These are phyloP conservation scores for Pristis pectinata DNA, from an alignment of 2,797 vertebrate genomes.

Conservation along the genomic window DNA sequence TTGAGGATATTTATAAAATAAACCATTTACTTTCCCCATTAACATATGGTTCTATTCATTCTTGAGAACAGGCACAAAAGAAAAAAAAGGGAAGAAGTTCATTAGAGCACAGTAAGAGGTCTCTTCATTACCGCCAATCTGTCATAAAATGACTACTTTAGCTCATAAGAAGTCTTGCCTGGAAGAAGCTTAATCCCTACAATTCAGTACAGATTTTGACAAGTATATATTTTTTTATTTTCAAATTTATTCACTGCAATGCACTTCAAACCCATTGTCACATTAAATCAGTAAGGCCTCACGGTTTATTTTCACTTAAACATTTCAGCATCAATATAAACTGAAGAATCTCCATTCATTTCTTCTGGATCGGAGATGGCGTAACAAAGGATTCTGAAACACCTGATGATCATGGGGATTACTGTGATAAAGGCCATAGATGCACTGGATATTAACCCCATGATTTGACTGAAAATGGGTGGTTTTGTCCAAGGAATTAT, in stretches of 20 bases:
- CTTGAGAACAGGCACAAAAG: background rate
- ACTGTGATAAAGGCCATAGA: background rate
- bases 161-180: background rate
- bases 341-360: background rate
- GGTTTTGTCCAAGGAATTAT: background rate
- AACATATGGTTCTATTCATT: background rate
- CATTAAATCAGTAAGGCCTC: background rate
- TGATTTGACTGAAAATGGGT: background rate
- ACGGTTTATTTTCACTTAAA: background rate
- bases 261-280: background rate
- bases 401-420: background rate
- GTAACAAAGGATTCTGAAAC: background rate
- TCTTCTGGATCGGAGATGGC: background rate
- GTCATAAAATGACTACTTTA: background rate
- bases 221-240: background rate
- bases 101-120: background rate
- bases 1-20: constrained; percentile 10
- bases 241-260: background rate
- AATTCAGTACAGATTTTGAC: background rate
- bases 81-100: background rate
- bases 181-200: background rate
- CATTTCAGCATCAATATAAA: background rate
- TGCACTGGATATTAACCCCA: background rate
- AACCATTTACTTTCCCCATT: background rate
- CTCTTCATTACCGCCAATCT: background rate